Conservation (phyloP, 2,113 vertebrate genomes). For the Mirza zaza region DNA sequence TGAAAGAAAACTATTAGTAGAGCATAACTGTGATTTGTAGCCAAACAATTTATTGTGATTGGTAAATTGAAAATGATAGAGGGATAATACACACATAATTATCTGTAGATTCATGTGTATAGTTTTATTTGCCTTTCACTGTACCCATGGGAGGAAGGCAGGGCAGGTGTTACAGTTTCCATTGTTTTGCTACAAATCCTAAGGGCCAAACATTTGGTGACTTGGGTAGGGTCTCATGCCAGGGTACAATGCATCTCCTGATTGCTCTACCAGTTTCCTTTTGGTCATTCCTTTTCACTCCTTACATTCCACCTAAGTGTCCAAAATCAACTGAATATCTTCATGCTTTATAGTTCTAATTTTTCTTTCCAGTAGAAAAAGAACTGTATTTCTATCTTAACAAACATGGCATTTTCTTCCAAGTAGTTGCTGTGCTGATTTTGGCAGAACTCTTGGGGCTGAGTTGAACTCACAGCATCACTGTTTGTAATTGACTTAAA, state of each 20-base stretch:
- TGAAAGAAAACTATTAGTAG: neutral
- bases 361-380: constrained; percentile 40
- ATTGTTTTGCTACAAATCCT: neutral
- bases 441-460: neutral
- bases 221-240: neutral
- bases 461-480: neutral
- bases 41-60: neutral
- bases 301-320: neutral
- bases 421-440: neutral
- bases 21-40: neutral
- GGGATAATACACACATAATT: too few relatives aligned
- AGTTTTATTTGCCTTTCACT: neutral
- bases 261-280: neutral
- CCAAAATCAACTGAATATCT: neutral
- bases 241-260: neutral
- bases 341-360: neutral
- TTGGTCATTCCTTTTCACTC: neutral
- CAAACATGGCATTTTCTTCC: neutral
- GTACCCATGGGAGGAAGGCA: neutral
- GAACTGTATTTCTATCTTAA: neutral
- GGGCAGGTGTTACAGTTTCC: neutral
- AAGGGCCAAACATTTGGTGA: neutral
- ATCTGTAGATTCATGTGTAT: neutral
- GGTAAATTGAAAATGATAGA: neutral
- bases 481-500: neutral